A percentile compares a stretch with the other conserved stretches of the same genome.
These are phyloP conservation scores for Cliona cf. orientalis DNA, from an alignment of 37 sponge, comb jelly and placozoan species.

Conservation along the genomic window DNA sequence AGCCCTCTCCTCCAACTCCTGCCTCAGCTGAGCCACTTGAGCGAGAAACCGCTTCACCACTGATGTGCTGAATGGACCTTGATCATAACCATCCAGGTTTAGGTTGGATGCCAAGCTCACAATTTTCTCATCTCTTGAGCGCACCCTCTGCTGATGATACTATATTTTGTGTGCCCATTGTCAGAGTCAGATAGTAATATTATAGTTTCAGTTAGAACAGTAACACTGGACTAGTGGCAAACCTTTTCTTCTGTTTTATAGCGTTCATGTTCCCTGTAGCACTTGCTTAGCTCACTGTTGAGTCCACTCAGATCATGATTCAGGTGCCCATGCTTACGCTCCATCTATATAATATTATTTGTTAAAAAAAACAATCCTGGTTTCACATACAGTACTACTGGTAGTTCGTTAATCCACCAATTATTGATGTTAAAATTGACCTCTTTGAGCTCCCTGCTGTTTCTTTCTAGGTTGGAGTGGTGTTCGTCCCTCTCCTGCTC, in stretches of 20 bases:
- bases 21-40: constrained; percentile 1
- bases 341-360: constrained; percentile 18
- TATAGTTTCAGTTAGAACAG: not conserved
- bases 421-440: no score
- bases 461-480: constrained; percentile 44
- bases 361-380: not conserved
- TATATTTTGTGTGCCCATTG: not conserved
- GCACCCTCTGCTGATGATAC: constrained; percentile 44
- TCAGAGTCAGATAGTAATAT: not conserved
- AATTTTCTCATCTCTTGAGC: constrained; percentile 27
- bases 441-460: constrained; percentile 27
- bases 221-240: not conserved
- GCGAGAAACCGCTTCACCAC: constrained; percentile 26
- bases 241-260: constrained; percentile 46
- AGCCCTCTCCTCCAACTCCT: constrained; percentile 18
- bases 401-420: no score
- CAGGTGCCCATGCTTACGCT: constrained; percentile 21
- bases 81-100: not conserved
- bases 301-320: constrained; percentile 1
- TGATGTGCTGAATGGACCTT: constrained; percentile 15
- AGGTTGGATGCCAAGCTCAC: constrained; percentile 24
- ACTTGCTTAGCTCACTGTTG: constrained; percentile 14
- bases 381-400: constrained; percentile 1
- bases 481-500: constrained; percentile 38
- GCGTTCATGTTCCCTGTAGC: constrained; percentile 40